Base-by-base conservation (phyloP, 1,140 invertebrate genomes). In the Drosophila lini region DNA sequence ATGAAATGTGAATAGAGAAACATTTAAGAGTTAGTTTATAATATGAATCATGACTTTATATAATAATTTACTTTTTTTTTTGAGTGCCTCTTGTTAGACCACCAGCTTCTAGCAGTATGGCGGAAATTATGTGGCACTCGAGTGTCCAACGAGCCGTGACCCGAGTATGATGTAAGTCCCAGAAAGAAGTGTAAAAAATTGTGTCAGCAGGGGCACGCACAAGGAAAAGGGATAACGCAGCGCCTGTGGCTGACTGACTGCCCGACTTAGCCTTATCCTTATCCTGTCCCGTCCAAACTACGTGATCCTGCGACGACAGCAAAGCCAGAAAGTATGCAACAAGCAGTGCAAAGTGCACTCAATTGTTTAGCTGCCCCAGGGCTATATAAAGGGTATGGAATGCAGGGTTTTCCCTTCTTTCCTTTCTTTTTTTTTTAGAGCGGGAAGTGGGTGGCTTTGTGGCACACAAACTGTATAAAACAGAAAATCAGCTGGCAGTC, bases 121-220 rank as follows among this genome's bases (percentile, higher is more conserved):
- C 75, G 82, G 59, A 86, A 74, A 83, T 86, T 65, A 88, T 88
- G 76, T 83, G 73, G 40, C 80, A 83, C 80, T 83, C 68, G 64
- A 89, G 80, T 80, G 84, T 74, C 58, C 83, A 89, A 89, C 84
- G 68, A 88, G 83, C 60, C 77, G 76, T 88, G 58, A 69, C 69
- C 79, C 55, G 44, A 86, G 82, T 68, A 80, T 80, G 73, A 80
- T 81, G 82, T 63, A 81, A 85, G 81, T 67, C 69, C 67, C 47
- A 56, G 50, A 59, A 63, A 40, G 73, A 81, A 71, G 78, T 61
- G 73, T 40, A 32, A 62, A 47, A 81, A 86, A 89, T 78, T 74
- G 83, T 83, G 80, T 83, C 83, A 86, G 76, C 76, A 82, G 67
- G 53, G 67, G 69, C 67, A 77, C 83, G 85, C 76, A 88, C 82